Percentiles rank a stretch among this genome's conserved stretches.
phyloP scores from a whole-genome alignment of 2,113 vertebrate genomes.

The Urocynchramus pylzowi region DNA sequence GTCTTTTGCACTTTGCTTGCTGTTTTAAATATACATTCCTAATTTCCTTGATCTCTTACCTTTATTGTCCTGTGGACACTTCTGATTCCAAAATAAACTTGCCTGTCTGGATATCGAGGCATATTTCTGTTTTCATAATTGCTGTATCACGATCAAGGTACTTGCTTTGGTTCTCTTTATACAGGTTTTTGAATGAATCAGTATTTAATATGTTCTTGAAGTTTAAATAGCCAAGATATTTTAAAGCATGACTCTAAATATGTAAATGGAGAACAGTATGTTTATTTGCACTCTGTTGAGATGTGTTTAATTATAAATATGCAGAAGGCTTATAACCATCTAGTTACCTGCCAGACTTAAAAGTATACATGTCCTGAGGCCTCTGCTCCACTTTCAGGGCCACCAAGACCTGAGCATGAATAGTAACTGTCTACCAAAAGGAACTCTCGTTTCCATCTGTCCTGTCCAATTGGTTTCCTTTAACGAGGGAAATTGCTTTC shows the following conservation, averaged over 20 bases:
- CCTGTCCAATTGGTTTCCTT: not conserved
- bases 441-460: conserved; percentile 5
- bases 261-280: not conserved
- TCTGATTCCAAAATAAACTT: conserved; percentile 39
- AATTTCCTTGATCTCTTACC: conserved; percentile 35
- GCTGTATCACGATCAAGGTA: not conserved
- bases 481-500: not conserved
- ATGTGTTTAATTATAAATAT: conserved; percentile 27
- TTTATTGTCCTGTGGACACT: conserved; percentile 6
- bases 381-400: not conserved
- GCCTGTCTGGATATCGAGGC: conserved; percentile 35
- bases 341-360: conserved; percentile 17
- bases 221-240: not conserved
- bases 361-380: conserved; percentile 1
- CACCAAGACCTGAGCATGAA: not conserved
- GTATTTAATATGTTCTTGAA: conserved; percentile 49
- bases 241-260: conserved; percentile 3
- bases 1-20: not conserved
- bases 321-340: conserved; percentile 2
- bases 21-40: conserved; percentile 24
- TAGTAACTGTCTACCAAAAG: not conserved
- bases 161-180: conserved; percentile 14
- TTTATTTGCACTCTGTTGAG: conserved; percentile 6
- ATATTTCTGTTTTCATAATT: not conserved
- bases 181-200: conserved; percentile 12